Base-by-base conservation (phyloP, 2,797 vertebrate species). In the Protosalanx chinensis region DNA sequence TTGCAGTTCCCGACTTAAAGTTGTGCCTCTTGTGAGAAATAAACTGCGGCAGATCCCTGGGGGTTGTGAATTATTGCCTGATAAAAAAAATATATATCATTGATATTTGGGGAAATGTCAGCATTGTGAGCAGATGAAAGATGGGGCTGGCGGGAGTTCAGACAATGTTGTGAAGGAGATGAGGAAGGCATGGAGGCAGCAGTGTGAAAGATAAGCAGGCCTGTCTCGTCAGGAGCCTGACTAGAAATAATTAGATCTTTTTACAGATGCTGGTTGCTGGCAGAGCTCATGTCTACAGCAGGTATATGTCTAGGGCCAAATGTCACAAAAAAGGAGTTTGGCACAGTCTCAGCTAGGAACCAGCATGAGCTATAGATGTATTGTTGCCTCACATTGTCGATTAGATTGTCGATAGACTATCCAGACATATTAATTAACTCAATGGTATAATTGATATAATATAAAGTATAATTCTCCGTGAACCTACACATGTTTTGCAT, bases 191-290 rank as follows among this genome's bases (percentile, higher is more conserved):
- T 73, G 72, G 61, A 70, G 79, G 85, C 78, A 82, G 85, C 80
- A 78, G 67, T 66, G 72, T 79, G 83, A 85, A 88, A 88, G 90
- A 91, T 88, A 87, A 90, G 87, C 80, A 81, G 73, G 72, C 79
- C 80, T 62, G 62, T 73, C 84, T 83, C 73, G 77, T 89, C 86
- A 86, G 82, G 68, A 51, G 32, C 70, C 57, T 12, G 70, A 83
- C 87, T 83, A 88, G 88, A 91, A 91, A 90, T 90, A 91, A 92
- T 89, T 81, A 83, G 77, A 78, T 89, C 84, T 87, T 91, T 90
- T 91, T 85, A 82, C 77, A 81, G 85, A 78, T 70, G 86, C 86
- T 75, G 60, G 70, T 82, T 64, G 82, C 72, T 33, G 56, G 73
- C 81, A 72, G 75, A 84, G 79, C 74, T 82, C 72, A 72, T 74